Evolutionary conservation across 2,797 vertebrate species (phyloP).

Genomic region (Peromyscus melanophrys): DNA sequence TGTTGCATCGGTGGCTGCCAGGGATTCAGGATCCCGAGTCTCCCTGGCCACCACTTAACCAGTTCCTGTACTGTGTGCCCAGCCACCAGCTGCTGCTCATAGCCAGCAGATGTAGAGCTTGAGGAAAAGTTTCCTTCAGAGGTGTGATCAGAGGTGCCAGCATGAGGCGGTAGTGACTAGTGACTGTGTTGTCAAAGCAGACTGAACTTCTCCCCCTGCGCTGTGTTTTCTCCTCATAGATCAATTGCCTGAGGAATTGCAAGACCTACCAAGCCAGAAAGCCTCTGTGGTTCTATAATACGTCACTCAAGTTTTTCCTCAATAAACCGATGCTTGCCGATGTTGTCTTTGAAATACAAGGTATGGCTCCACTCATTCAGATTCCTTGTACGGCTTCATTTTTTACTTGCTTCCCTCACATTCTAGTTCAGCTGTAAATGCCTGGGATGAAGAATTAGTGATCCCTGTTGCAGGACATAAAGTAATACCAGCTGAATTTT

Average conservation of each 20-base stretch:
- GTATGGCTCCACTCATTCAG: constrained; percentile 85
- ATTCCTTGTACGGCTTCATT: background rate
- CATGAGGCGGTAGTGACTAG: background rate
- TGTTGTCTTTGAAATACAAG: constrained; percentile 99
- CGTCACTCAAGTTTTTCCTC: constrained; percentile 96
- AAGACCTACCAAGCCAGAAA: constrained; percentile 86
- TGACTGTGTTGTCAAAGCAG: background rate
- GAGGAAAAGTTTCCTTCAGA: background rate
- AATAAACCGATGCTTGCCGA: constrained; percentile 97
- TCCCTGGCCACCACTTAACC: background rate
- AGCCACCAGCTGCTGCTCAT: accelerated
- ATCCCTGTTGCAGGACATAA: background rate
- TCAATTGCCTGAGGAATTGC: constrained; percentile 84
- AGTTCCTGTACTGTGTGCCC: background rate
- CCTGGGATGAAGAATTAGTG: constrained; percentile 13
- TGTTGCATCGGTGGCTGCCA: background rate
- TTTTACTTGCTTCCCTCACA: background rate
- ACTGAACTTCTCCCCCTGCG: background rate
- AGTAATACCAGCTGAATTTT: background rate
- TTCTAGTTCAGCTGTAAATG: background rate
- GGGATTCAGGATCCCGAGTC: background rate
- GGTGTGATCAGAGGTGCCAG: background rate
- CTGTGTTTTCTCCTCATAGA: constrained; percentile 77
- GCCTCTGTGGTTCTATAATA: constrained; percentile 89
- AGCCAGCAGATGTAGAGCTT: background rate